Evolutionary conservation across 2,888 invertebrate genomes (phyloP).

Genomic region (Sesamia inferens): DNA sequence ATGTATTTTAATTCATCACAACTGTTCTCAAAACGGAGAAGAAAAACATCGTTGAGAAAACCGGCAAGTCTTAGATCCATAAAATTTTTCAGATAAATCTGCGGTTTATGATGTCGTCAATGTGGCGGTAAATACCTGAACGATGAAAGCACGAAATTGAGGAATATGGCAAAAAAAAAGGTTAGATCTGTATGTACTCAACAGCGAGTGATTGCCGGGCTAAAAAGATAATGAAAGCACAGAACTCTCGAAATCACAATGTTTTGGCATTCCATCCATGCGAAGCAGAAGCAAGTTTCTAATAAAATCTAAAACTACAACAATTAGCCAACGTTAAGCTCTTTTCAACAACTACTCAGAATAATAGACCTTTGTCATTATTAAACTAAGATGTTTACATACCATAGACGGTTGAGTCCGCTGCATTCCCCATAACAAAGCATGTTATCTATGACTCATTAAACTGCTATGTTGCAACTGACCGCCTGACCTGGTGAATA

Average conservation of each 20-base stretch:
- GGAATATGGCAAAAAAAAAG: background rate
- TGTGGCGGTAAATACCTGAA: background rate
- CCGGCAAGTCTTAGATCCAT: too few relatives aligned
- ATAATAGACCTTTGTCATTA: conserved; percentile 36
- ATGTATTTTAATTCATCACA: too few relatives aligned
- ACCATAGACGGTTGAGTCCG: conserved; percentile 33
- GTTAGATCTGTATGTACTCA: rapidly evolving
- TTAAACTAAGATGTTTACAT: conserved; percentile 49
- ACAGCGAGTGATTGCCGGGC: background rate
- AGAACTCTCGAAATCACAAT: background rate
- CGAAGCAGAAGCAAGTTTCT: background rate
- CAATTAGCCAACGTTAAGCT: conserved; percentile 2
- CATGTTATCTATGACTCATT: conserved; percentile 59
- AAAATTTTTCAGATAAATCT: too few relatives aligned
- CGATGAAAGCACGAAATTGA: background rate
- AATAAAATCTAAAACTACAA: background rate
- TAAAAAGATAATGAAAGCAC: background rate
- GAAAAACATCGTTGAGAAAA: too few relatives aligned
- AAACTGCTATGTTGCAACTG: conserved; percentile 59
- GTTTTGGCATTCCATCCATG: background rate
- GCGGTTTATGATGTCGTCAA: background rate
- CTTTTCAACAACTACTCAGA: conserved; percentile 3
- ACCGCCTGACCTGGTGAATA: conserved; percentile 60
- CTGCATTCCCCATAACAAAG: conserved; percentile 62
- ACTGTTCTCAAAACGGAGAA: too few relatives aligned